phyloP scores from a whole-genome alignment of 35 echinoderm and acorn worm species.

The Diadema setosum region DNA sequence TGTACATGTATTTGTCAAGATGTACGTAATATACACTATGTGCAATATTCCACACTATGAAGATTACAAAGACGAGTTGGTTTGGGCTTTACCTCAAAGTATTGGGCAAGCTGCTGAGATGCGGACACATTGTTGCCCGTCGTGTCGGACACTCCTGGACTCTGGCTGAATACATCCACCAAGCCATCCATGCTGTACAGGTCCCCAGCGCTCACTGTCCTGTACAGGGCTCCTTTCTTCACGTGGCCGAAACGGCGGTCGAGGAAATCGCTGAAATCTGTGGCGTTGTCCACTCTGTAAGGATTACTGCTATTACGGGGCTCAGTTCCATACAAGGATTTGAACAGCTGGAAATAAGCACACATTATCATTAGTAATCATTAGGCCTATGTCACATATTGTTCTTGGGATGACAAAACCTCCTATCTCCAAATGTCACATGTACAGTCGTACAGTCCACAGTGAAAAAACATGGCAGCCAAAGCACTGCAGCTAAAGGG shows the following conservation, averaged over 20 bases:
- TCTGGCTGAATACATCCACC: conserved; percentile 53
- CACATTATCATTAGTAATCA: too few relatives aligned
- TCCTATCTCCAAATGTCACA: too few relatives aligned
- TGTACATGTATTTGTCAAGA: too few relatives aligned
- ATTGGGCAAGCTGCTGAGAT: conserved; percentile 13
- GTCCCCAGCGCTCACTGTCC: not conserved
- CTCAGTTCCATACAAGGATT: conserved; percentile 70
- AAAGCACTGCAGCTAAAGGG: too few relatives aligned
- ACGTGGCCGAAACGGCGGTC: conserved; percentile 45
- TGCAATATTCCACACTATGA: too few relatives aligned
- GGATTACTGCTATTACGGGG: conserved; percentile 23
- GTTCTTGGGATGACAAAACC: too few relatives aligned
- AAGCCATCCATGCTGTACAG: conserved; percentile 67
- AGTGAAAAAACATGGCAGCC: too few relatives aligned
- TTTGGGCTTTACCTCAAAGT: conserved; percentile 81
- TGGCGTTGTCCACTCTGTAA: conserved; percentile 29
- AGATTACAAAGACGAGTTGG: too few relatives aligned
- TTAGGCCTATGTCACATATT: too few relatives aligned
- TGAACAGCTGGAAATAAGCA: conserved; percentile 68
- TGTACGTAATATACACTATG: too few relatives aligned
- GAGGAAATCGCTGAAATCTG: conserved; percentile 62
- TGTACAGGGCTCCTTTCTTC: conserved; percentile 53
- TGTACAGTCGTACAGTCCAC: too few relatives aligned
- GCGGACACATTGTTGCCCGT: not conserved
- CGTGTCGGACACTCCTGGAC: not conserved